phyloP scores from a whole-genome alignment of 2,888 invertebrate species.

The Pemphredon lugubris region DNA sequence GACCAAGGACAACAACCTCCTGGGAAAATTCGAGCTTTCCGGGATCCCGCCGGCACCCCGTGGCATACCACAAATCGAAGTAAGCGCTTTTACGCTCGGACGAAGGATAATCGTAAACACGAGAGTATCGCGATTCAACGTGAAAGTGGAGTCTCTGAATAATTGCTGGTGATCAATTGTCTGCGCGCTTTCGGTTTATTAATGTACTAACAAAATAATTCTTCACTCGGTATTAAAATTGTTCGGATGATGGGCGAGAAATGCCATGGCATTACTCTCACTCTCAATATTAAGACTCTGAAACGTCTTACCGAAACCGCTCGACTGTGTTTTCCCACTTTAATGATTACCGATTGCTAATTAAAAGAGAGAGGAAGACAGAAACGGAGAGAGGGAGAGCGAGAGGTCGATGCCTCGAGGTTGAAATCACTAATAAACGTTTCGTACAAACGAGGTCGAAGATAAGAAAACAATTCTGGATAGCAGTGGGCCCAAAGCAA shows the following conservation, averaged over 20 bases:
- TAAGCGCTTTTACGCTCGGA: not conserved
- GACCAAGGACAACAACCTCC: conserved; percentile 96
- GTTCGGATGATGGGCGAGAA: too few relatives aligned
- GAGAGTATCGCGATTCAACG: too few relatives aligned
- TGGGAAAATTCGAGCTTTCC: conserved; percentile 97
- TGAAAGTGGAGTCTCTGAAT: too few relatives aligned
- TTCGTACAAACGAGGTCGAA: conserved; percentile 22
- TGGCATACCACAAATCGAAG: conserved; percentile 92
- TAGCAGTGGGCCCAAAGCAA: conserved; percentile 21
- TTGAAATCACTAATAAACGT: conserved; percentile 42
- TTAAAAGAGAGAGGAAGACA: conserved; percentile 25
- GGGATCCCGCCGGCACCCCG: conserved; percentile 96
- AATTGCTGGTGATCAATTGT: too few relatives aligned
- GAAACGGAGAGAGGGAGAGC: not conserved
- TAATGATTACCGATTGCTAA: conserved; percentile 38
- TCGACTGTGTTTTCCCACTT: not conserved
- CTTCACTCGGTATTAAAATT: too few relatives aligned
- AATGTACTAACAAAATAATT: too few relatives aligned
- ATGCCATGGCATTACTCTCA: too few relatives aligned
- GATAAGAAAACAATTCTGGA: conserved; percentile 58
- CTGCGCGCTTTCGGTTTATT: too few relatives aligned
- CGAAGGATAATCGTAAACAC: too few relatives aligned
- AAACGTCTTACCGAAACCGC: too few relatives aligned
- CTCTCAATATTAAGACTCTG: too few relatives aligned
- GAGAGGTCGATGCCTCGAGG: not conserved